Evolutionary conservation across 1,140 invertebrate genomes (phyloP), one percentile per base, ranked within the genome.

Genomic region (Trichomalopsis sarcophagae): DNA sequence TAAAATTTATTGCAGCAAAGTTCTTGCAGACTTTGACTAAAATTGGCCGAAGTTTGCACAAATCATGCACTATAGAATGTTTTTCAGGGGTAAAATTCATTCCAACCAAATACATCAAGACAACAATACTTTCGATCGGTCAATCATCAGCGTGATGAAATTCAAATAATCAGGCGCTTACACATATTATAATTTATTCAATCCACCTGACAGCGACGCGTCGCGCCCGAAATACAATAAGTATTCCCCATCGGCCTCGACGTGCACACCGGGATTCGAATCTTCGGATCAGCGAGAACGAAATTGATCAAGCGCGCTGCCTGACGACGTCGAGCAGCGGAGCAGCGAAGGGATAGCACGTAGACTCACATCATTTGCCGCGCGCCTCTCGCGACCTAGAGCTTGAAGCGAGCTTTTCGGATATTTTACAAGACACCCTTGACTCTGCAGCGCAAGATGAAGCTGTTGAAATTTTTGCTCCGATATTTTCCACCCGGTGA

Each of bases 401-500:
- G 23, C 7, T 10, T 9, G 5, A 71, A n/a, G 10, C n/a, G 4
- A 23, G 68, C 10, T 5, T 27, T 71, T 44, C 0, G 33, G 3
- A 74, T 5, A 74, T 74, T 74, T 74, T 11, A 74, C 33, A 74
- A 36, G 40, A 9, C 30, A 14, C 21, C 9, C 14, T 74, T 9
- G 62, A n/a, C 17, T 74, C 11, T 36, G 13, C 33, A 23, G 33
- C 36, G 87, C 81, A 79, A 88, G 75, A 96, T 96, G 95, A 95
- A 94, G 90, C 90, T 96, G 66, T 91, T 94, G 50, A 96, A 95
- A 91, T 94, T 96, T 88, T 94, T 95, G 89, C 89, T 96, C 11
- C 93, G 96, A 84, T 96, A 96, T 88, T 95, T 95, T 89, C 96
- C 96, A 23, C 95, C 96, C 88, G 93, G 93, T 93, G 90, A 89